Conservation (phyloP, 2,888 invertebrate genomes). For the Campoplex nolae region DNA sequence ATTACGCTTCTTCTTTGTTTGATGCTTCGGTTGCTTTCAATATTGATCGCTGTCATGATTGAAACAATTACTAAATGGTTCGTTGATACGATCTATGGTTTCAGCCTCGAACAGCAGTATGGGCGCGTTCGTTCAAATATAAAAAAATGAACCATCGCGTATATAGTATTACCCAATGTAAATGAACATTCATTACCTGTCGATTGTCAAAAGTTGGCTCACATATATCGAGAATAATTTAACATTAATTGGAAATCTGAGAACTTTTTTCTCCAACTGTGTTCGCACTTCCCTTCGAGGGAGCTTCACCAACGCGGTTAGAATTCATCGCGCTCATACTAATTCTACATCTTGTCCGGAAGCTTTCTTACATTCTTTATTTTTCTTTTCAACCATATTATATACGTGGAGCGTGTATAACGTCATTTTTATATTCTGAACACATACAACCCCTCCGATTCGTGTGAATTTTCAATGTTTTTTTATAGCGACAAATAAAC, state of each 20-base stretch:
- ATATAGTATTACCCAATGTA: not conserved
- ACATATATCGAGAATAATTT: conserved; percentile 75
- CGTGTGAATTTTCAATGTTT: too few relatives aligned
- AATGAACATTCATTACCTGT: not conserved
- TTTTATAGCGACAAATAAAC: too few relatives aligned
- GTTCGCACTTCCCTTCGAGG: not conserved
- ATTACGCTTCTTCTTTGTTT: not conserved
- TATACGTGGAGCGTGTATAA: too few relatives aligned
- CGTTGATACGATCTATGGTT: not conserved
- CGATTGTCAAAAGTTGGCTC: conserved; percentile 53
- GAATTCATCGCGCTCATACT: not conserved
- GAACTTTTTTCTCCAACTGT: not conserved
- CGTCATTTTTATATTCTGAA: too few relatives aligned
- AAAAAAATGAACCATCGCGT: not conserved
- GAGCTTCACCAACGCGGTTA: conserved; percentile 22
- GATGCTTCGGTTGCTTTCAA: not conserved
- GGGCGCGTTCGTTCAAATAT: not conserved
- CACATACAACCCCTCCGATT: too few relatives aligned
- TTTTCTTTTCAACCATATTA: not conserved
- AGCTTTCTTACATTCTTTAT: not conserved
- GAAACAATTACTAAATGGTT: too few relatives aligned
- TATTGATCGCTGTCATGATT: conserved; percentile 25
- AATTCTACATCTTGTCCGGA: not conserved
- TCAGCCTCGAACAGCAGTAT: not conserved
- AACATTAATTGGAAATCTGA: conserved; percentile 76